A percentile compares a stretch with the other conserved stretches of the same genome.
Conservation (phyloP, 2,888 invertebrate genomes). For the Melangyna quadrimaculata region DNA sequence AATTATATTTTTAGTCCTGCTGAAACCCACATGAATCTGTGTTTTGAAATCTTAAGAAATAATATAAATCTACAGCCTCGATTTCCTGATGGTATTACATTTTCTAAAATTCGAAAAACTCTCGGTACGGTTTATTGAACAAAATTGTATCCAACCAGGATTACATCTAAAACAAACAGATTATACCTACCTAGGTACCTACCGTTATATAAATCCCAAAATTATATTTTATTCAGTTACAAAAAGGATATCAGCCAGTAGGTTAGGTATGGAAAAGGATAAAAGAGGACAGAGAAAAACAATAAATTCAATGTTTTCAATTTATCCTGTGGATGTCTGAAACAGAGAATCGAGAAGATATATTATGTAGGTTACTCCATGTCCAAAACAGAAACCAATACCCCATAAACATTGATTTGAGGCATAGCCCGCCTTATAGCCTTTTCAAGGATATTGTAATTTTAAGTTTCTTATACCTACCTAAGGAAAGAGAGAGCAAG, state of each 20-base stretch:
- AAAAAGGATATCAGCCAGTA: background rate
- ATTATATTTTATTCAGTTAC: conserved; percentile 6
- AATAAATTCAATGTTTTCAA: conserved; percentile 11
- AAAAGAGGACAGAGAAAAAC: background rate
- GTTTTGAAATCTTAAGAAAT: too few species aligned
- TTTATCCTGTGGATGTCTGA: background rate
- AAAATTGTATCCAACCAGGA: background rate
- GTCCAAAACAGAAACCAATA: background rate
- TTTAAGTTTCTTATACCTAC: background rate
- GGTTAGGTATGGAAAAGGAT: background rate
- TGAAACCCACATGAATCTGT: too few species aligned
- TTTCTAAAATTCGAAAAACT: background rate
- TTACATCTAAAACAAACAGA: background rate
- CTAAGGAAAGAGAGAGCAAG: background rate
- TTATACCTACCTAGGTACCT: background rate
- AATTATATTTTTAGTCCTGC: too few species aligned
- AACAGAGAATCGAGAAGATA: background rate
- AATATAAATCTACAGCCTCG: too few species aligned
- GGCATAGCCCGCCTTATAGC: background rate
- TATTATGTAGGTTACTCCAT: background rate
- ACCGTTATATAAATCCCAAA: background rate
- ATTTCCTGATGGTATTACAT: too few species aligned
- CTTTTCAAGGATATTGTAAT: background rate
- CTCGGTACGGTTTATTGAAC: background rate
- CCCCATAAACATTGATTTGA: conserved; percentile 20